These are phyloP conservation scores for Chrysodeixis includens DNA, from an alignment of 2,888 invertebrate genomes.

Conservation along the genomic window DNA sequence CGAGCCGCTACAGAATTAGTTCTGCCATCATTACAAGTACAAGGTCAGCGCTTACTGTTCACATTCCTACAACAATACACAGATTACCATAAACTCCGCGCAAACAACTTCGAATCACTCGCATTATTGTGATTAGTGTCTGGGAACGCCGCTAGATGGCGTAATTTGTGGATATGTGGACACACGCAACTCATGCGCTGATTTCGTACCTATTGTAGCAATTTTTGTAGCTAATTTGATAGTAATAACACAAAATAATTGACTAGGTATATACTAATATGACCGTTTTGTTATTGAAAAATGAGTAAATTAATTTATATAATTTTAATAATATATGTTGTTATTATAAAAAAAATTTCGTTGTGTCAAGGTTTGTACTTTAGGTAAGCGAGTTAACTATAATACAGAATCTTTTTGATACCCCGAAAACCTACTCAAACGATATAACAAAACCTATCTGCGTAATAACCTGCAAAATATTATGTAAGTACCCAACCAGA, in stretches of 20 bases:
- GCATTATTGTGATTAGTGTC: not conserved
- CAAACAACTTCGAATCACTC: slow-evolving; percentile 10
- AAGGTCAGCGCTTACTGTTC: slow-evolving; percentile 51
- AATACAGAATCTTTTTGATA: no score
- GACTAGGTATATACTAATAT: no score
- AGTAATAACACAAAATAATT: no score
- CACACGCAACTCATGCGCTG: not conserved
- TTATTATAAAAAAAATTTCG: no score
- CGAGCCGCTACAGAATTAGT: slow-evolving; percentile 44
- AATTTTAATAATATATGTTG: no score
- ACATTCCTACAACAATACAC: slow-evolving; percentile 16
- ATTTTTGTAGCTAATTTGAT: not conserved
- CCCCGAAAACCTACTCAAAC: no score
- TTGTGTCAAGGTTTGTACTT: no score
- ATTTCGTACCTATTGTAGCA: not conserved
- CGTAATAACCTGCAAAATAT: not conserved
- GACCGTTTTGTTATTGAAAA: no score
- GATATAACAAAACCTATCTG: no score
- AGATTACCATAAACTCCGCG: slow-evolving; percentile 29
- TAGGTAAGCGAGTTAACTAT: no score
- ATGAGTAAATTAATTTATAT: no score
- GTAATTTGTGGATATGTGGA: not conserved
- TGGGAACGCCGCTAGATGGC: not conserved
- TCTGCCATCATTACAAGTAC: slow-evolving; percentile 60
- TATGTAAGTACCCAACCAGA: not conserved